phyloP scores from a whole-genome alignment of 2,797 vertebrate species.

The Gymnoscopelus microlampas region DNA sequence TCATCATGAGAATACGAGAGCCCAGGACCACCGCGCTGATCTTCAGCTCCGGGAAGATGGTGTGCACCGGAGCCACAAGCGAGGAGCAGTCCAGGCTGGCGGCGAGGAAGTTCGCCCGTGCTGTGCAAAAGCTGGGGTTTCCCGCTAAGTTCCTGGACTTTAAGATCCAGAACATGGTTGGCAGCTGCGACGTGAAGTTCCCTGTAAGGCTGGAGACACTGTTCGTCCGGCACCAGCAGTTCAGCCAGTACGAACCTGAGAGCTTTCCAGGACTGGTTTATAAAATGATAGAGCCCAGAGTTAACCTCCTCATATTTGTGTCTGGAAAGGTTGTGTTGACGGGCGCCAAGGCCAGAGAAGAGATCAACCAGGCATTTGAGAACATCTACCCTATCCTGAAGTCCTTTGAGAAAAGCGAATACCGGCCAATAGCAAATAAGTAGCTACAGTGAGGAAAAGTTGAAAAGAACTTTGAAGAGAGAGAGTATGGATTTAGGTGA shows the following conservation, averaged over 20 bases:
- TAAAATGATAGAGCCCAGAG: conserved; percentile 99
- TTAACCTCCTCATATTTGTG: conserved; percentile 98
- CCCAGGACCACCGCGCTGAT: conserved; percentile 98
- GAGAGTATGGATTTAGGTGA: too few species aligned
- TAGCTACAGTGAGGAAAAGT: too few species aligned
- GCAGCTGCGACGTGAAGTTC: conserved; percentile 98
- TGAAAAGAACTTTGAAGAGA: too few species aligned
- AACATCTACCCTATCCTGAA: conserved; percentile 99
- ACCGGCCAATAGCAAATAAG: too few species aligned
- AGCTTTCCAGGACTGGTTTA: conserved; percentile 99
- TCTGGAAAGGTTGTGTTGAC: conserved; percentile 99
- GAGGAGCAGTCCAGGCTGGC: conserved; percentile 97
- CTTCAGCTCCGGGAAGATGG: conserved; percentile 99
- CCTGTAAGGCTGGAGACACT: conserved; percentile 96
- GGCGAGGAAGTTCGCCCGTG: conserved; percentile 96
- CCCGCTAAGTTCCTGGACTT: conserved; percentile 99
- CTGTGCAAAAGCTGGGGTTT: conserved; percentile 98
- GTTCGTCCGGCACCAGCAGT: conserved; percentile 98
- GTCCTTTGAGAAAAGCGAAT: too few species aligned
- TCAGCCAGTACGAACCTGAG: conserved; percentile 98
- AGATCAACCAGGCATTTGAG: conserved; percentile 99
- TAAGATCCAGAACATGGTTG: conserved; percentile 99
- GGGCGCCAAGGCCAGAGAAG: conserved; percentile 97
- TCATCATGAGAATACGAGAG: conserved; percentile 99
- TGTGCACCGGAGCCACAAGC: conserved; percentile 99